Percentiles rank a stretch among this genome's conserved stretches.
These are phyloP conservation scores for Tethea ocularis DNA, from an alignment of 2,888 invertebrate species.

Conservation along the genomic window DNA sequence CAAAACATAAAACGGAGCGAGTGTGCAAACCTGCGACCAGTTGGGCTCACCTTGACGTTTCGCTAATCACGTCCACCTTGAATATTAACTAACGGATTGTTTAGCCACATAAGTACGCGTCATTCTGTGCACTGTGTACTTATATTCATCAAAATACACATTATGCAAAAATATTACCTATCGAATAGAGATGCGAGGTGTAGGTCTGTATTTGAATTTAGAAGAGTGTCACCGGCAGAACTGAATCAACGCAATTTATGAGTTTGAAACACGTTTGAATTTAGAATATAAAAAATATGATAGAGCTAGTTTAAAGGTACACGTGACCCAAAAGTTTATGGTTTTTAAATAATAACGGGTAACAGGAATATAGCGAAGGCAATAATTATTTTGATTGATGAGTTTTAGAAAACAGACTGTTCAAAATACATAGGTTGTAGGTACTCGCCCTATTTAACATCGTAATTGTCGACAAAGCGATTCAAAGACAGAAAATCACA, in stretches of 20 bases:
- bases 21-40: constrained; percentile 38
- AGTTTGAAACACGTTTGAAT: neutral
- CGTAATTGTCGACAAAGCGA: constrained; percentile 13
- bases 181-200: neutral
- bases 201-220: neutral
- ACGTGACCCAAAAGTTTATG: neutral
- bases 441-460: neutral
- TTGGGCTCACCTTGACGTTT: constrained; percentile 73
- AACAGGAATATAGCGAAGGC: neutral
- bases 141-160: constrained; percentile 6
- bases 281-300: neutral
- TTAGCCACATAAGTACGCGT: constrained; percentile 48
- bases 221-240: neutral
- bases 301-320: no score
- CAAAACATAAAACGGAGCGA: constrained; percentile 3
- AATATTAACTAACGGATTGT: constrained; percentile 78
- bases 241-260: neutral
- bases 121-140: constrained; percentile 18
- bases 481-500: constrained; percentile 23
- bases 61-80: constrained; percentile 80
- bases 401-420: neutral
- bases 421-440: neutral
- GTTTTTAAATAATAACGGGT: no score
- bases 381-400: neutral
- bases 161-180: neutral